A percentile compares a stretch with the other conserved stretches of the same genome.
Evolutionary conservation across 2,797 vertebrate genomes (phyloP).

Genomic region (Acestrorhynchus altus): DNA sequence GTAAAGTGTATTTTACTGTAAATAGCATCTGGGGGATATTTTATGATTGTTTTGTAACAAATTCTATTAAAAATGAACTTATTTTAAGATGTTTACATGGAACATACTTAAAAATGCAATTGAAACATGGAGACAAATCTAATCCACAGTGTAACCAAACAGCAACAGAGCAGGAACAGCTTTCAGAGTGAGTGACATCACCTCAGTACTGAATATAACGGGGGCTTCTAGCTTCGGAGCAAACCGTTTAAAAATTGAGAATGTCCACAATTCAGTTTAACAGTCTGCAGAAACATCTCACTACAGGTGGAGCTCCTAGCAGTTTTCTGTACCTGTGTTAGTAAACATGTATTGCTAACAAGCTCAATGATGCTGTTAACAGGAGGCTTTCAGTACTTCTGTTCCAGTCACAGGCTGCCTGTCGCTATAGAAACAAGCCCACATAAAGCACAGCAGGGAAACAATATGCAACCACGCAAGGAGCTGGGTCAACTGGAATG

Average conservation of each 20-base stretch:
- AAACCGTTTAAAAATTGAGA: constrained; percentile 22
- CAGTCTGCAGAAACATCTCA: constrained; percentile 18
- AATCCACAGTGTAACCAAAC: constrained; percentile 56
- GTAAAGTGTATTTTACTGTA: constrained; percentile 84
- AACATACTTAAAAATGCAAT: constrained; percentile 52
- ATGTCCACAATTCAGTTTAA: constrained; percentile 23
- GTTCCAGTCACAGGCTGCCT: constrained; percentile 66
- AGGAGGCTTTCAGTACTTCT: constrained; percentile 57
- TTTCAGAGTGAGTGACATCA: constrained; percentile 59
- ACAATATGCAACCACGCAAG: constrained; percentile 75
- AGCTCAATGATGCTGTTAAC: constrained; percentile 9
- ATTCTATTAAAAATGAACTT: constrained; percentile 66
- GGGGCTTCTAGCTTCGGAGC: constrained; percentile 17
- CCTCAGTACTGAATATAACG: constrained; percentile 15
- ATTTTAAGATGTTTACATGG: constrained; percentile 71
- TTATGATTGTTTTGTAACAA: constrained; percentile 79
- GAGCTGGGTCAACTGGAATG: constrained; percentile 55
- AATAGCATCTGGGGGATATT: constrained; percentile 77
- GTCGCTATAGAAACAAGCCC: constrained; percentile 73
- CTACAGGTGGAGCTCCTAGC: background rate
- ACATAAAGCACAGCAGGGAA: constrained; percentile 74
- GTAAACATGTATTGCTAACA: constrained; percentile 10
- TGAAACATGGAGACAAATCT: constrained; percentile 60
- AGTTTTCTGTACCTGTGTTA: constrained; percentile 11
- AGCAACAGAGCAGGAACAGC: constrained; percentile 58